phyloP scores from a whole-genome alignment of 2,797 vertebrate genomes.

The Prunella strophiata region DNA sequence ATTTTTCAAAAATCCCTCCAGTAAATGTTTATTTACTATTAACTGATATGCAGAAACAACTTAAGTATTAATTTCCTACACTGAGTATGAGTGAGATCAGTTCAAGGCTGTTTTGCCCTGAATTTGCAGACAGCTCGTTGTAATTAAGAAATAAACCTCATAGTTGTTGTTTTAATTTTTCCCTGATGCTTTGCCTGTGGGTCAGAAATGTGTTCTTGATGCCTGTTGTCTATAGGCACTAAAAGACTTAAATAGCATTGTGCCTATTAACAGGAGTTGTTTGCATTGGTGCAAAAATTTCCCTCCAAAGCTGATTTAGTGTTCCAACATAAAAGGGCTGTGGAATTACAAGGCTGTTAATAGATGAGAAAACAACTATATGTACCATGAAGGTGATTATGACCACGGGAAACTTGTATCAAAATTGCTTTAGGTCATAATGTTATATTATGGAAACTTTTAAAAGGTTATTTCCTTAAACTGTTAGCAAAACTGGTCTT shows the following conservation, averaged over 20 bases:
- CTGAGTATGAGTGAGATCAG: background rate
- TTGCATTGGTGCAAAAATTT: slow-evolving; percentile 62
- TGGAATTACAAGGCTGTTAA: slow-evolving; percentile 54
- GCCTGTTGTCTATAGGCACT: slow-evolving; percentile 42
- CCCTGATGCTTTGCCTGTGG: slow-evolving; percentile 1
- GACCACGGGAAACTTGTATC: slow-evolving; percentile 46
- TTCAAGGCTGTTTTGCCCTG: background rate
- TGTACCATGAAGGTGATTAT: slow-evolving; percentile 53
- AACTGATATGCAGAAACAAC: background rate
- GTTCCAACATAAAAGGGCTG: slow-evolving; percentile 15
- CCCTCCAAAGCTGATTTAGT: slow-evolving; percentile 55
- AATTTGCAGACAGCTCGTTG: background rate
- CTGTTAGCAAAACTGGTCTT: slow-evolving; percentile 59
- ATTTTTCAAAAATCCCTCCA: background rate
- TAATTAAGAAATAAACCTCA: slow-evolving; percentile 48
- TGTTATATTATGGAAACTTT: slow-evolving; percentile 43
- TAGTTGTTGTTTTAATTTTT: background rate
- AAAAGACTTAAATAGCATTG: slow-evolving; percentile 6
- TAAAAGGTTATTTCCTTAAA: slow-evolving; percentile 70
- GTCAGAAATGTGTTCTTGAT: slow-evolving; percentile 2
- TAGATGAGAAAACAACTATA: slow-evolving; percentile 39
- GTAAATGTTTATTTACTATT: background rate
- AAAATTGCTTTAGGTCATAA: slow-evolving; percentile 45
- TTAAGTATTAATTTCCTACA: background rate
- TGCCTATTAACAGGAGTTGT: slow-evolving; percentile 43